These are phyloP conservation scores for Battus philenor DNA, from an alignment of 1,140 invertebrate genomes.

Conservation along the genomic window DNA sequence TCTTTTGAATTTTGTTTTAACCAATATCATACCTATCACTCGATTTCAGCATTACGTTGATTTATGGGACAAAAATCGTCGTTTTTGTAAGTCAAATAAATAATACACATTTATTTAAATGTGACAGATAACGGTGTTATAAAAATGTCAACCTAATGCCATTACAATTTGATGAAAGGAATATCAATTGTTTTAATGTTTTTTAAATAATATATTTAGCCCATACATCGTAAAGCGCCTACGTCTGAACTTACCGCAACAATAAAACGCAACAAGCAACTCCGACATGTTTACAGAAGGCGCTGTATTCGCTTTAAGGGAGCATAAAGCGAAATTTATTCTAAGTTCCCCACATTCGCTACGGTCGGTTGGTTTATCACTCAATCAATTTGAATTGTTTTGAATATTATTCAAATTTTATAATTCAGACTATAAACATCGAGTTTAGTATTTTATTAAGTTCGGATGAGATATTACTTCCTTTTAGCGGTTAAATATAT, in stretches of 20 bases:
- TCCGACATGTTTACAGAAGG: conserved; percentile 10
- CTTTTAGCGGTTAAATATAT: conserved; percentile 1
- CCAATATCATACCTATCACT: too few species aligned
- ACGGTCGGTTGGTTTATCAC: conserved; percentile 15
- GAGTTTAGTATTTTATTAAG: too few species aligned
- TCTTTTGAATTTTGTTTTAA: too few species aligned
- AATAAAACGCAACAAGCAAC: conserved; percentile 2
- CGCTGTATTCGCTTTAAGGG: not conserved
- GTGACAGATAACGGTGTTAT: too few species aligned
- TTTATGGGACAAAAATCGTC: too few species aligned
- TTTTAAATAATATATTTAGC: too few species aligned
- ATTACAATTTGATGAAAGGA: too few species aligned
- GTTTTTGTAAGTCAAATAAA: too few species aligned
- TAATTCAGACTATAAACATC: not conserved
- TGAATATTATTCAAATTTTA: conserved; percentile 11
- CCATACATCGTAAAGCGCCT: conserved; percentile 21
- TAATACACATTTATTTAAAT: too few species aligned
- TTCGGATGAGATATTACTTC: conserved; percentile 9
- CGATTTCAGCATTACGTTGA: too few species aligned
- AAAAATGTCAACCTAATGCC: too few species aligned
- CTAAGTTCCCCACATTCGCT: conserved; percentile 8
- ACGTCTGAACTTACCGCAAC: conserved; percentile 17
- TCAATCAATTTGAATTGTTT: conserved; percentile 16
- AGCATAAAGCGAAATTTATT: conserved; percentile 6
- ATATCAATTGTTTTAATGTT: too few species aligned